These are phyloP conservation scores for Urophycis tenuis DNA, from an alignment of 2,797 vertebrate genomes.

Conservation along the genomic window DNA sequence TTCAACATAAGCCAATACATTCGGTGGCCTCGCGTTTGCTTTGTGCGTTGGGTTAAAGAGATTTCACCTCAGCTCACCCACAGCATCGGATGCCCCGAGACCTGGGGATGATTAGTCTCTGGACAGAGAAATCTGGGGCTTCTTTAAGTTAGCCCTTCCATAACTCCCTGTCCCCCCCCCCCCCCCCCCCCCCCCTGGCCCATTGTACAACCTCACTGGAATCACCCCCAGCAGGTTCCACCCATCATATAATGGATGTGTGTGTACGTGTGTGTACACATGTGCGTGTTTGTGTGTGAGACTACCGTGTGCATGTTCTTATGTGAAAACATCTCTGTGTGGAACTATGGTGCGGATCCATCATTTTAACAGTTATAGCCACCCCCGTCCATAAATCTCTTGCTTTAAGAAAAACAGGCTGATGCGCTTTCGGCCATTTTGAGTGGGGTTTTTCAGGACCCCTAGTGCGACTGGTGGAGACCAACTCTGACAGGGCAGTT, in stretches of 20 bases:
- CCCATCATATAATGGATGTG: background rate
- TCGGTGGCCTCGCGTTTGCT: background rate
- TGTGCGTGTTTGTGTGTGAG: background rate
- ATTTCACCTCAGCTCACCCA: too few species aligned
- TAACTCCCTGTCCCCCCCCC: background rate
- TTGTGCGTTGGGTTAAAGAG: too few species aligned
- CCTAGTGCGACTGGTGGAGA: background rate
- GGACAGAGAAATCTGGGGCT: too few species aligned
- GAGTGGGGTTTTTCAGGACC: background rate
- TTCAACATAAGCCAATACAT: background rate
- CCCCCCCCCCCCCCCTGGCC: too few species aligned
- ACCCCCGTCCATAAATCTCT: background rate
- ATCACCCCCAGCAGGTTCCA: too few species aligned
- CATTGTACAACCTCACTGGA: too few species aligned
- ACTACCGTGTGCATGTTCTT: background rate
- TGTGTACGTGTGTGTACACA: background rate
- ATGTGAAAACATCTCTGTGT: background rate
- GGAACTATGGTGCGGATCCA: background rate
- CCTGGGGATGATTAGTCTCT: too few species aligned
- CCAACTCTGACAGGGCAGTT: background rate
- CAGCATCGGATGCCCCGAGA: too few species aligned
- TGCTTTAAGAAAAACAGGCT: background rate
- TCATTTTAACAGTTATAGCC: conserved; percentile 1
- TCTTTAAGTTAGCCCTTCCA: background rate
- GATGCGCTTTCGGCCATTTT: background rate